Base-by-base conservation (phyloP, 2,797 vertebrate species). In the Numenius phaeopus region DNA sequence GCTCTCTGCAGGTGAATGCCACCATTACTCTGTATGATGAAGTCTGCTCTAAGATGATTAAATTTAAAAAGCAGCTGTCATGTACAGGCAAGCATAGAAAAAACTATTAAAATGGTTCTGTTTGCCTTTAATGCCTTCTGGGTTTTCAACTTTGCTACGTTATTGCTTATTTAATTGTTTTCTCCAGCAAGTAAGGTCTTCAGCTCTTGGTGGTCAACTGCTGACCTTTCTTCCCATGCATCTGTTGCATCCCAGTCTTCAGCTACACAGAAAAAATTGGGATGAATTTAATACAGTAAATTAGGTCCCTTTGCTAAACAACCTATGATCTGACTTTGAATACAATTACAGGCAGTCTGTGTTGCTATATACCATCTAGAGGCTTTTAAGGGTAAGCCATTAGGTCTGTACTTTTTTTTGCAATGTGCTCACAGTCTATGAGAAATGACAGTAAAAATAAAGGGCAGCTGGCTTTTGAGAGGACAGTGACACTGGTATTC, bases 41-140 rank as follows among this genome's bases (percentile, higher is more conserved):
- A 58, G 59, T 89, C 87, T 94, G 20, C 73, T 89, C 14, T 55
- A 29, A 66, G 70, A 57, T 90, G 71, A 79, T 86, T 83, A 86
- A 46, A 88, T 96, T 94, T 83, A 83, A 90, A 91, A 96, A 91
- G 69, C 62, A 90, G 66, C 67, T 90, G 77, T 88, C 91, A 82
- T 40, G 39, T 90, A 82, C 73, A 78, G 61, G 69, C 79, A 88
- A 87, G 89, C 62, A 83, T 8, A 40, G 78, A 76, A 89, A 91
- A 80, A 89, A 32, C 42, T 66, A 66, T 66, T 87, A 34, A 88
- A 93, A 83, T 44, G 26, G 17, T 83, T 90, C 66, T 65, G 58
- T 83, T 93, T 87, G 77, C 50, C 52, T 94, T 67, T 67, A 92
- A 57, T 66, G 19, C 49, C 37, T 85, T 79, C 61, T 86, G 78